Evolutionary conservation across 2,797 vertebrate genomes (phyloP).

Genomic region (Leptatherina wallacei): DNA sequence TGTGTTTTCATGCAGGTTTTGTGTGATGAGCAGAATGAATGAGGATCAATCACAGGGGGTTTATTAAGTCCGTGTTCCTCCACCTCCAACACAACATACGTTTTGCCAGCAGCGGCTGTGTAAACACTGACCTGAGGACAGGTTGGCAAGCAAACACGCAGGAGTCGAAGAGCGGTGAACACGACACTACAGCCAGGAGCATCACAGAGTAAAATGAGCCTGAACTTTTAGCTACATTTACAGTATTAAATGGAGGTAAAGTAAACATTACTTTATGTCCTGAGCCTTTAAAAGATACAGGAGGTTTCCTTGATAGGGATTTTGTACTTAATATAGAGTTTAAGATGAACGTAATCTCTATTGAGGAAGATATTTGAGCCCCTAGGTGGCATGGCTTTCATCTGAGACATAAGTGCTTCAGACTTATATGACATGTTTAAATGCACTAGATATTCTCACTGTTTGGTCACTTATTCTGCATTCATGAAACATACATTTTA

Average conservation of each 20-base stretch:
- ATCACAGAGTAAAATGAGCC: neutral
- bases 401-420: no score
- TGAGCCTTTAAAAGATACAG: neutral
- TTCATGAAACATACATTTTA: no score
- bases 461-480: no score
- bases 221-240: conserved; percentile 5
- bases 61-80: conserved; percentile 58
- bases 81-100: conserved; percentile 19
- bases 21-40: conserved; percentile 32
- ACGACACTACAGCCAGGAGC: conserved; percentile 10
- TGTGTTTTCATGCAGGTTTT: conserved; percentile 43
- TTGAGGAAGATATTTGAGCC: no score
- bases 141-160: conserved; percentile 42
- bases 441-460: no score
- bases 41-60: conserved; percentile 56
- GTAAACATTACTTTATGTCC: neutral
- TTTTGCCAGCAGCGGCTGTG: conserved; percentile 49
- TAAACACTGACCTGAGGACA: conserved; percentile 67
- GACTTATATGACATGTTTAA: no score
- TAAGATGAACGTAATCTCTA: no score
- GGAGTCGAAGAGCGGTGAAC: conserved; percentile 51
- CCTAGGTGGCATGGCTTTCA: no score
- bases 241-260: neutral
- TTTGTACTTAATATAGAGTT: no score
- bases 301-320: neutral